Evolutionary conservation across 2,113 vertebrate species (phyloP), one percentile per base, ranked within the genome.

Genomic region (Mus pahari): DNA sequence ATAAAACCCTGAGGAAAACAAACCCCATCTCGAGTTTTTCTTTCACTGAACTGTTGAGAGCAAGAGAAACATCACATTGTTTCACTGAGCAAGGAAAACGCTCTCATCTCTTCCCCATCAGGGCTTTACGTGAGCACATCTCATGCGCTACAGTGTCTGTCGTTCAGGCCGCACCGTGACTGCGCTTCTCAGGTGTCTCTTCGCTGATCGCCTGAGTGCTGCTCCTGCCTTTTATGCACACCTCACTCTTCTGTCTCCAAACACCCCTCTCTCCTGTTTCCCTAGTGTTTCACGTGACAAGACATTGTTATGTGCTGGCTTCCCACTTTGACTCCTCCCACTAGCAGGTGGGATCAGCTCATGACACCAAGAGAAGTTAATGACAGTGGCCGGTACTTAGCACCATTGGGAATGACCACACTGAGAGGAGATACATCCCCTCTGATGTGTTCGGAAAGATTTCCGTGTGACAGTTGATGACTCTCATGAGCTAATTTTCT

Each of bases 401-500:
- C 26, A 20, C 11, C 39, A 33, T 70, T 14, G 74, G 50, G 60
- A 78, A 28, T 77, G 73, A 64, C 3, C 26, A 22, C 20, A 45
- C 4, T n/a, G 20, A 89, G 75, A 70, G 39, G 45, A 5, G 4
- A 68, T 19, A 16, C 17, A 83, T 3, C 24, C 55, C 3, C 81
- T 83, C 8, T 83, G 55, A 62, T 16, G 22, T 42, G 39, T 11
- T 2, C 9, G 58, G 64, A 50, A 36, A 53, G 88, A 84, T 64
- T 81, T 60, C 78, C 91, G 50, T 71, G 26, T 26, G 22, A 10
- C 64, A 48, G 11, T 86, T 81, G 70, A 55, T 45, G 20, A 64
- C 78, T 88, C 81, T 94, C 48, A 42, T 74, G 84, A 88, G 26
- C 55, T 86, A 66, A 55, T 94, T 94, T 95, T 70, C 66, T 70